Evolutionary conservation across 2,113 vertebrate genomes (phyloP).

Genomic region (Bagarius yarrelli): DNA sequence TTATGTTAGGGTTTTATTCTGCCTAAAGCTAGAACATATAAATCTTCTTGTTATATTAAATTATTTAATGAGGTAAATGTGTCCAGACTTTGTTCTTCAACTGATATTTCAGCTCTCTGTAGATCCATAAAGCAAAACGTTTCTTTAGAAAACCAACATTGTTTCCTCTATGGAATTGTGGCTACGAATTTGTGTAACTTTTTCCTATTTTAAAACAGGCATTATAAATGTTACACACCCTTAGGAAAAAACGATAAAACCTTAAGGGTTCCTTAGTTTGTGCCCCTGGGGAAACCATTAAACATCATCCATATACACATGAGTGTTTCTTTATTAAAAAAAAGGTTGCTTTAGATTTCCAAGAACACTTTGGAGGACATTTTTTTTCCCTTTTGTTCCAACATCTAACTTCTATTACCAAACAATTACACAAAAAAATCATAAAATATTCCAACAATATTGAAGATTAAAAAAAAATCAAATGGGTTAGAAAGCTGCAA

Average conservation of each 20-base stretch:
- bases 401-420: background rate
- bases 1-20: background rate
- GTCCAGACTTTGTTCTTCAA: background rate
- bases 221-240: background rate
- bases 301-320: background rate
- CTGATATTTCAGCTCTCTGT: background rate
- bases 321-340: background rate
- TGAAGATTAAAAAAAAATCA: background rate
- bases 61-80: background rate
- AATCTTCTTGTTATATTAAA: background rate
- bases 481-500: constrained; percentile 49
- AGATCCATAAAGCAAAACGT: background rate
- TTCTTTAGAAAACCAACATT: constrained; percentile 7
- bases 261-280: background rate
- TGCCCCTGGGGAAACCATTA: background rate
- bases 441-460: background rate
- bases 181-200: background rate
- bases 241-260: background rate
- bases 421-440: background rate
- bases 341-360: background rate
- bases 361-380: background rate
- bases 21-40: background rate
- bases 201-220: background rate
- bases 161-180: background rate
- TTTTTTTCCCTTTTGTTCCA: background rate